phyloP scores from a whole-genome alignment of 2,113 vertebrate genomes.

The Clarias batrachus region DNA sequence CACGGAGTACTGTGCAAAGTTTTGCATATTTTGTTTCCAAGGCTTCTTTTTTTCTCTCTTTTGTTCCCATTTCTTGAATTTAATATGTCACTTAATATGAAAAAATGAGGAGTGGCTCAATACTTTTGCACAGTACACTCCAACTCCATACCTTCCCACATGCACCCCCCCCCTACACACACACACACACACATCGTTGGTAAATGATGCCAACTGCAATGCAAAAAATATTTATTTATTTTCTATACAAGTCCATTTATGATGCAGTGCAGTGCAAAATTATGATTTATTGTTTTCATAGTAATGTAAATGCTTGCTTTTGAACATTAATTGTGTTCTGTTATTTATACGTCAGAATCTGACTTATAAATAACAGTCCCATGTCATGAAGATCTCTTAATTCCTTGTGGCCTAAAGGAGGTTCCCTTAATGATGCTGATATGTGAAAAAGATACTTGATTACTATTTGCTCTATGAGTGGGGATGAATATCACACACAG shows the following conservation, averaged over 20 bases:
- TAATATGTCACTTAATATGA: no score
- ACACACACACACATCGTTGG: neutral
- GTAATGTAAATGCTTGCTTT: neutral
- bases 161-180: no score
- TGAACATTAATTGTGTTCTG: neutral
- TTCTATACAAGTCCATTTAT: neutral
- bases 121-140: no score
- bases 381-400: neutral
- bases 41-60: no score
- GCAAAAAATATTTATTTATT: constrained; percentile 37
- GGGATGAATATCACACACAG: neutral
- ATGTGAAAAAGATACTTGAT: neutral
- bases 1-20: no score
- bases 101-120: no score
- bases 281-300: neutral
- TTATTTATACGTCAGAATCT: neutral
- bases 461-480: neutral
- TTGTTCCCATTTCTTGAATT: no score
- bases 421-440: neutral
- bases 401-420: neutral
- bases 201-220: neutral
- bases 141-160: no score
- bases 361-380: constrained; percentile 8
- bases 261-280: neutral
- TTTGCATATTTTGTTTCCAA: no score